phyloP scores from a whole-genome alignment of 2,888 invertebrate genomes.

The Monopis laevigella region DNA sequence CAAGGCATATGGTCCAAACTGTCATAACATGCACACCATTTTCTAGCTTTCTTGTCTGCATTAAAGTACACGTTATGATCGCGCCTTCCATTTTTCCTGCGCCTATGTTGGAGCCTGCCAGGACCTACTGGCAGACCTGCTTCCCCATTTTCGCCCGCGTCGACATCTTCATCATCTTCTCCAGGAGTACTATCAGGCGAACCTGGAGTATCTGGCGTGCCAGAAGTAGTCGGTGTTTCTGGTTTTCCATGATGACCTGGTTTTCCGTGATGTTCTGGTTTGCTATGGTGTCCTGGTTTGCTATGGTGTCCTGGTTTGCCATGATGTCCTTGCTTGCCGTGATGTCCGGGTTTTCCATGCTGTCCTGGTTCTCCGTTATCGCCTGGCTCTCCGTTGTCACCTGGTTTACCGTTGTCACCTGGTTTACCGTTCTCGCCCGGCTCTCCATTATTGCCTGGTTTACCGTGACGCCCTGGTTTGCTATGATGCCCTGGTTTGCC shows the following conservation, averaged over 20 bases:
- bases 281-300: background rate
- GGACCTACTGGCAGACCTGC: background rate
- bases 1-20: constrained; percentile 1
- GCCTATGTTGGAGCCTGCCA: background rate
- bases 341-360: background rate
- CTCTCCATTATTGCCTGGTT: background rate
- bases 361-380: background rate
- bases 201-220: background rate
- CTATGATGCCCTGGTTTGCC: constrained; percentile 8
- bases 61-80: constrained; percentile 17
- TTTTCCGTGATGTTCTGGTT: background rate
- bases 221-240: background rate
- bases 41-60: background rate
- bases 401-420: background rate
- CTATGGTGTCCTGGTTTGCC: constrained; percentile 1
- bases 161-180: background rate
- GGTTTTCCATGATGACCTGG: background rate
- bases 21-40: constrained; percentile 3
- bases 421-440: background rate
- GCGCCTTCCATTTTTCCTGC: constrained; percentile 5
- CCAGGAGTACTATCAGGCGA: background rate
- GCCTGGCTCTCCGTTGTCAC: background rate
- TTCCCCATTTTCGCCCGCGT: background rate
- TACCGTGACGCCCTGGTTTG: background rate
- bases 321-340: background rate